Evolutionary conservation across 2,797 vertebrate genomes (phyloP).

Genomic region (Meriones psammophilus): DNA sequence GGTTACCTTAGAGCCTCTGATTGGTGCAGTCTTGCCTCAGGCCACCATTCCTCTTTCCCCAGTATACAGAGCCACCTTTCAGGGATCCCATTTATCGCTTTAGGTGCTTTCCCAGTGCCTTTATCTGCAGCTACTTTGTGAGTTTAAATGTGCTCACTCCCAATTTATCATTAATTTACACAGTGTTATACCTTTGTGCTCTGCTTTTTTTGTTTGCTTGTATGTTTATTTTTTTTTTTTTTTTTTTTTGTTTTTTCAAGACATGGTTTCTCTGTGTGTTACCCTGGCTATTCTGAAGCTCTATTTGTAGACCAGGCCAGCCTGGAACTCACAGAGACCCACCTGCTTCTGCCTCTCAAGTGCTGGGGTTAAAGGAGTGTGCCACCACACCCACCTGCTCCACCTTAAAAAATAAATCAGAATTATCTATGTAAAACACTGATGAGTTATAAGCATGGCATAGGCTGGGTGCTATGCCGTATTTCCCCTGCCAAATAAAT

Average conservation of each 20-base stretch:
- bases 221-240: too few species aligned
- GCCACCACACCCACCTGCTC: too few species aligned
- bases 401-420: too few species aligned
- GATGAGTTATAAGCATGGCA: neutral
- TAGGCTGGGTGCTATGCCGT: neutral
- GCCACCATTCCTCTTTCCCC: neutral
- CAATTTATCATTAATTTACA: too few species aligned
- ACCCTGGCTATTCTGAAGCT: too few species aligned
- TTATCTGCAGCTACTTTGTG: neutral
- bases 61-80: too few species aligned
- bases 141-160: neutral
- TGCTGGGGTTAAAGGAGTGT: too few species aligned
- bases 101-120: neutral
- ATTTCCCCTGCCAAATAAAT: neutral
- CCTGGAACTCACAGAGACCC: too few species aligned
- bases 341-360: too few species aligned
- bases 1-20: neutral
- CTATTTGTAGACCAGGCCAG: too few species aligned
- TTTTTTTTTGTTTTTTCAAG: too few species aligned
- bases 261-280: too few species aligned
- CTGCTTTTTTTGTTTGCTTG: neutral
- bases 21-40: neutral
- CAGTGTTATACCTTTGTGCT: neutral
- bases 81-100: neutral
- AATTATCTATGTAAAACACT: neutral